Percentiles rank a stretch among this genome's conserved stretches.
Conservation (phyloP, 2,888 invertebrate species). For the Halictus quadricinctus region DNA sequence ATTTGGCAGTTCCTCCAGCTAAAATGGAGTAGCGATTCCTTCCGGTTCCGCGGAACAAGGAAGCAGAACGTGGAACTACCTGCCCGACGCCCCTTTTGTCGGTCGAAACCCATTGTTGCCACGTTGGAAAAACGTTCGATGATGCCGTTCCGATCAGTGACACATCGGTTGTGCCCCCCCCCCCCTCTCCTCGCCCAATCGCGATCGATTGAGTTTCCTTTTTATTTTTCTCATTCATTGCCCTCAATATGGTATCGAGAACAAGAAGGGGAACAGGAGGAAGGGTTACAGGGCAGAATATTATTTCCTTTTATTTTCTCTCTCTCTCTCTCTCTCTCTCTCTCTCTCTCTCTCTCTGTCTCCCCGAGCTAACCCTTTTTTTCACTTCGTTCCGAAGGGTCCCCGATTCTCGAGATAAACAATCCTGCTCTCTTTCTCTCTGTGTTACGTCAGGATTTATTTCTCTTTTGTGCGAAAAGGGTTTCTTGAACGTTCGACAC, state of each 20-base stretch:
- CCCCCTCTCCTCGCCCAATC: constrained; percentile 29
- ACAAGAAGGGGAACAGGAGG: constrained; percentile 22
- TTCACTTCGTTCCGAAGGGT: constrained; percentile 21
- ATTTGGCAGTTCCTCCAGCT: neutral
- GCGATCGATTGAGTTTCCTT: constrained; percentile 71
- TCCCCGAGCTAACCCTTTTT: constrained; percentile 43
- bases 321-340: neutral
- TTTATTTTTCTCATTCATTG: constrained; percentile 65
- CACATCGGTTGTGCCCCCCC: constrained; percentile 56
- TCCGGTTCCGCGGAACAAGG: constrained; percentile 42
- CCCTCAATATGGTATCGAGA: constrained; percentile 42
- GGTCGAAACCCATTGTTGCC: constrained; percentile 55
- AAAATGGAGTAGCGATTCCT: constrained; percentile 8
- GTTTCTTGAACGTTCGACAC: constrained; percentile 29
- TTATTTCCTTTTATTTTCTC: constrained; percentile 53
- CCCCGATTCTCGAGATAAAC: constrained; percentile 59
- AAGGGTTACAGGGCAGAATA: constrained; percentile 49
- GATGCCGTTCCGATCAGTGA: constrained; percentile 69
- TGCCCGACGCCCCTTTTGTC: constrained; percentile 46
- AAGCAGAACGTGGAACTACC: constrained; percentile 52
- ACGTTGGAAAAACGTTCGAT: constrained; percentile 61
- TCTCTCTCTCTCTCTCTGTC: too few species aligned
- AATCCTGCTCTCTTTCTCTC: constrained; percentile 41
- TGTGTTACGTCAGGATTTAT: constrained; percentile 39
- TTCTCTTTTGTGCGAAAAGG: constrained; percentile 32